These are phyloP conservation scores for Vimba vimba DNA, from an alignment of 2,113 vertebrate species.

Conservation along the genomic window DNA sequence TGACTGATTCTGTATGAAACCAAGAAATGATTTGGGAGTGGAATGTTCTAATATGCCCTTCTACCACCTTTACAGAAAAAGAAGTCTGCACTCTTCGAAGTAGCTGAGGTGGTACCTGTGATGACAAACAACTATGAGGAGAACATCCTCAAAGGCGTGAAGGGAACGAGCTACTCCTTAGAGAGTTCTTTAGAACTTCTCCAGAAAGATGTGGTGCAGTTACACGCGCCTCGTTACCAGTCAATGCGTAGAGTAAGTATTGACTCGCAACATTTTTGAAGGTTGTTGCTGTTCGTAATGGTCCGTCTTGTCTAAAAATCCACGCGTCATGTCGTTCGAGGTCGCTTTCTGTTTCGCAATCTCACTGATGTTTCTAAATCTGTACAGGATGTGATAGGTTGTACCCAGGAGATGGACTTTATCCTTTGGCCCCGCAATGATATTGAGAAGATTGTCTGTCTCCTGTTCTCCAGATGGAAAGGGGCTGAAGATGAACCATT, in stretches of 20 bases:
- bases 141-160: constrained; percentile 97
- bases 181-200: constrained; percentile 98
- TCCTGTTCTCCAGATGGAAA: constrained; percentile 99
- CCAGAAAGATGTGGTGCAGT: constrained; percentile 98
- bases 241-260: constrained; percentile 95
- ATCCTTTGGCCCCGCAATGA: constrained; percentile 99
- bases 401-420: constrained; percentile 99
- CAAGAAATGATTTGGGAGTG: background rate
- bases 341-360: background rate
- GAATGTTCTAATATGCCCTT: background rate
- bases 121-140: constrained; percentile 99
- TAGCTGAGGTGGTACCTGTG: constrained; percentile 98
- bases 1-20: background rate
- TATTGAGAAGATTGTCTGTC: constrained; percentile 99
- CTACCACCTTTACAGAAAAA: constrained; percentile 82
- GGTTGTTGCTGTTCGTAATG: background rate
- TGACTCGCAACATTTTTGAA: background rate
- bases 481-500: constrained; percentile 94
- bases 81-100: constrained; percentile 98
- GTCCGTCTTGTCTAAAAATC: background rate
- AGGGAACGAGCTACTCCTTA: constrained; percentile 95
- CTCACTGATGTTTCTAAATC: constrained; percentile 10
- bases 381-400: constrained; percentile 93
- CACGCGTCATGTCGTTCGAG: background rate
- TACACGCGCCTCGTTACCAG: constrained; percentile 98